Evolutionary conservation across 2,797 vertebrate species (phyloP), one percentile per base, ranked within the genome.

Genomic region (Kryptopterus vitreolus): DNA sequence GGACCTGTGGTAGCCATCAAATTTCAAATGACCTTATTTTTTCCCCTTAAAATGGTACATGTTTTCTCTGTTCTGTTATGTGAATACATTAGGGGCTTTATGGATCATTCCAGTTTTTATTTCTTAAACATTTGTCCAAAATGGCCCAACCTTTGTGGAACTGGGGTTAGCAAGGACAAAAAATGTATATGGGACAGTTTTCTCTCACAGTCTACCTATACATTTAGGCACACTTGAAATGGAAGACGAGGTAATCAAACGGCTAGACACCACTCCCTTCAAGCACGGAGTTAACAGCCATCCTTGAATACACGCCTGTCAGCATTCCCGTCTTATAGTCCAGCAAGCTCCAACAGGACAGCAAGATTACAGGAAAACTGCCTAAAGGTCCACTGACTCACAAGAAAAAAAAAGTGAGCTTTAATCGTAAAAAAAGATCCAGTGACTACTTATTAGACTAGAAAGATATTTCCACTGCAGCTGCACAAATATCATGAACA

Each of bases 211-310:
- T 29, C 69, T 55, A 31, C 33, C 69, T 50, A 48, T 57, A 57
- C 9, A 26, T 73, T 20, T 38, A 77, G 58, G 57, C 74, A 59
- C 29, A 48, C 29, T 68, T 35, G 65, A 33, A 78, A 74, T 5
- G 2, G 65, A 10, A 81, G 55, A 68, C 29, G 7, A 68, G 57
- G 68, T 78, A 55, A 81, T 78, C 59, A 81, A 63, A 76, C 38
- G 65, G 43, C 57, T 79, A 76, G 76, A 79, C 72, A 79, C 80
- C 80, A 80, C 77, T 72, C 83, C 80, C 80, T 79, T 57, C 12
- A 33, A 68, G 38, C 53, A 63, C 73, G 16, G 50, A 11, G 53
- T 53, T 69, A 79, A 48, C 76, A 59, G 76, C 66, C 16, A 16
- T 22, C 22, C 65, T 71, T 55, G 63, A 79, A 63, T 26, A 6